Evolutionary conservation across 2,797 vertebrate genomes (phyloP).

Genomic region (Eurystomus glaucurus): DNA sequence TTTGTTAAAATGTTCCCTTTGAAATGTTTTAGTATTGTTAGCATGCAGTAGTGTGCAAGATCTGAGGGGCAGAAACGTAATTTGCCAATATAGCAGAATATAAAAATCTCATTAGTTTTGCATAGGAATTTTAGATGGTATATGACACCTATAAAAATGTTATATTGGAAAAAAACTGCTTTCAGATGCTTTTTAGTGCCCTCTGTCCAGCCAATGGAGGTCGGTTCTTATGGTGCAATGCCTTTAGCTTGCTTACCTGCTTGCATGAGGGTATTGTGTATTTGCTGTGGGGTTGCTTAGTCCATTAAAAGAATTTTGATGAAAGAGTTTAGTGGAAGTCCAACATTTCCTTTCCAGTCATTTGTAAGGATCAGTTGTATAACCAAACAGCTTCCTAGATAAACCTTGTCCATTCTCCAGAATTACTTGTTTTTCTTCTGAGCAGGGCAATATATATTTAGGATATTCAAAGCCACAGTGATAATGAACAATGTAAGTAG

Average conservation of each 20-base stretch:
- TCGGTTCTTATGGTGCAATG: neutral
- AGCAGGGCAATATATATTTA: neutral
- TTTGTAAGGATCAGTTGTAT: neutral
- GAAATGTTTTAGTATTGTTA: neutral
- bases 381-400: neutral
- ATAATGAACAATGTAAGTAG: neutral
- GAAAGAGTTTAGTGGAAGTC: neutral
- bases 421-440: neutral
- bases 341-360: neutral
- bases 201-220: neutral
- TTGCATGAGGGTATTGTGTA: neutral
- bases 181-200: neutral
- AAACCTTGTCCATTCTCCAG: neutral
- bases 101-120: neutral
- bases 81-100: neutral
- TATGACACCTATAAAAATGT: neutral
- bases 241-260: neutral
- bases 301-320: neutral
- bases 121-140: neutral
- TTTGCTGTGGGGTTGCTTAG: neutral
- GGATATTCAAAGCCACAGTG: neutral
- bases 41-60: neutral
- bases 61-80: neutral
- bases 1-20: neutral
- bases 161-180: neutral